Conservation (phyloP, 1,140 invertebrate genomes). For the Ceratina calcarata region DNA sequence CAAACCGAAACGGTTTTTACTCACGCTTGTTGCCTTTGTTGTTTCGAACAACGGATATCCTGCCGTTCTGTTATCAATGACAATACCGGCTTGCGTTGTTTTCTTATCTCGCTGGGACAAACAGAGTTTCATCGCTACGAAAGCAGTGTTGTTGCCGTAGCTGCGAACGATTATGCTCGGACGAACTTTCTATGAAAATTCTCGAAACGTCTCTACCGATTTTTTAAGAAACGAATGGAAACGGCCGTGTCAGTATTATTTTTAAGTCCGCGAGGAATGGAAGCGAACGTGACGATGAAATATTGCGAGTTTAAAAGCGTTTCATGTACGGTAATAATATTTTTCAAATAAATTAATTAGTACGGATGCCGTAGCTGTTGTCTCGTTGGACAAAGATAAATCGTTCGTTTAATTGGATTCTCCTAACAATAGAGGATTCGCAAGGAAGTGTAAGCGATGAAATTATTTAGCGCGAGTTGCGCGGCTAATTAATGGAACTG, state of each 20-base stretch:
- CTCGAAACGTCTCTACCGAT: too few relatives aligned
- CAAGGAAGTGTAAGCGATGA: conserved; percentile 30
- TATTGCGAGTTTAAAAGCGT: neutral
- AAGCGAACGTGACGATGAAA: neutral
- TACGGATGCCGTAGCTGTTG: neutral
- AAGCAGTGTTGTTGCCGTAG: conserved; percentile 23
- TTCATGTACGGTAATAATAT: neutral
- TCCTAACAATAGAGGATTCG: neutral
- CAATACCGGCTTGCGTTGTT: neutral
- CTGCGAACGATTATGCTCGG: neutral
- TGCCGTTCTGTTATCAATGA: conserved; percentile 9
- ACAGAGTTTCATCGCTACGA: conserved; percentile 20
- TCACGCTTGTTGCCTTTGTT: neutral
- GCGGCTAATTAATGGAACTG: conserved; percentile 39
- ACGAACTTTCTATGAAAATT: neutral
- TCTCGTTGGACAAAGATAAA: conserved; percentile 31
- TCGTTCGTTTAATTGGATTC: conserved; percentile 43
- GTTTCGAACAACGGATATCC: neutral
- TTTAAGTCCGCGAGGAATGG: neutral
- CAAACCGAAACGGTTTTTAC: neutral
- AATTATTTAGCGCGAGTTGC: conserved; percentile 23
- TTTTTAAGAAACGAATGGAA: neutral
- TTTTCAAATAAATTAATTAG: conserved; percentile 26
- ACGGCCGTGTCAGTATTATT: neutral
- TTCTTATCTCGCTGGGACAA: conserved; percentile 28